phyloP scores from a whole-genome alignment of 2,113 vertebrate species.

The Bos indicus region DNA sequence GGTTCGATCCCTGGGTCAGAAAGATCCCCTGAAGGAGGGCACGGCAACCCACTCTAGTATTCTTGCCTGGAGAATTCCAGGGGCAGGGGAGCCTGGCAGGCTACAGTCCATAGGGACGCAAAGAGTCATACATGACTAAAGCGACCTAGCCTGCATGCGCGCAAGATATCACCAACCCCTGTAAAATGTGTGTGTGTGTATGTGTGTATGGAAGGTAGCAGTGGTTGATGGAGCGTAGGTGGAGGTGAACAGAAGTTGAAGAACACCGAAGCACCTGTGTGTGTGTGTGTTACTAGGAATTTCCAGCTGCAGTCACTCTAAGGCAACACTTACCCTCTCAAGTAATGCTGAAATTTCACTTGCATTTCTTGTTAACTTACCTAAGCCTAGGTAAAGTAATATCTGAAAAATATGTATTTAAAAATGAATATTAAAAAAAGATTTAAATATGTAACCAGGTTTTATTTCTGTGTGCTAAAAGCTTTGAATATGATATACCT shows the following conservation, averaged over 20 bases:
- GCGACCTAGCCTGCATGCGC: neutral
- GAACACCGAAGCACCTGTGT: neutral
- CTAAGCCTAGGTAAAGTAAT: neutral
- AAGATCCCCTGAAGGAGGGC: neutral
- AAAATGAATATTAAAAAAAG: constrained; percentile 2
- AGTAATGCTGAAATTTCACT: neutral
- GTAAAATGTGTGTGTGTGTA: neutral
- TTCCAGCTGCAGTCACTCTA: neutral
- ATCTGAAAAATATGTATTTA: neutral
- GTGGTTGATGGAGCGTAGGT: too few species aligned
- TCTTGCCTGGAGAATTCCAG: neutral
- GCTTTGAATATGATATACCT: neutral
- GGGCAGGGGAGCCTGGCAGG: neutral
- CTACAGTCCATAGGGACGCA: neutral
- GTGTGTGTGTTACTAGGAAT: neutral
- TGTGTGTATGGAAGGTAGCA: neutral
- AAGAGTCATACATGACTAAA: neutral
- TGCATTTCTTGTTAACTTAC: constrained; percentile 18
- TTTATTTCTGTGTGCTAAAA: neutral
- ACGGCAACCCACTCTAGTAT: neutral
- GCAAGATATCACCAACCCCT: neutral
- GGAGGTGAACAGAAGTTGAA: neutral
- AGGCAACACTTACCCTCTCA: neutral
- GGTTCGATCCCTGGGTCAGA: neutral
- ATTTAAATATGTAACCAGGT: neutral